These are phyloP conservation scores for Eubucco bourcierii DNA, from an alignment of 2,113 vertebrate species.

Conservation along the genomic window DNA sequence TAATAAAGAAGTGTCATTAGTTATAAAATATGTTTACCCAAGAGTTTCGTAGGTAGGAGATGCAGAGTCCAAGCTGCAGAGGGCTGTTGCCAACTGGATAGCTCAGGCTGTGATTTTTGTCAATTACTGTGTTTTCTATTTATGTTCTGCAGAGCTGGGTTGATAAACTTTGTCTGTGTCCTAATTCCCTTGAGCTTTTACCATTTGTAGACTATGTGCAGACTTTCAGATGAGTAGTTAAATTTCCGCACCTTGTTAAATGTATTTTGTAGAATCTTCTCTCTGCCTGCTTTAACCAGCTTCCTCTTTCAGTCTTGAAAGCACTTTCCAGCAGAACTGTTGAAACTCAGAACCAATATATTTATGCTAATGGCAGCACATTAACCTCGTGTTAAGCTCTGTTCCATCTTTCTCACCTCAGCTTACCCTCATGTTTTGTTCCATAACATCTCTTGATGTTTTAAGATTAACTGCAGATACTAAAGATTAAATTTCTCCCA, in stretches of 20 bases:
- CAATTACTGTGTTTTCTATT: background rate
- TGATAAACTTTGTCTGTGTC: background rate
- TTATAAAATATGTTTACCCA: background rate
- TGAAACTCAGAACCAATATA: background rate
- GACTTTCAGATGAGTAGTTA: background rate
- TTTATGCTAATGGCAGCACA: background rate
- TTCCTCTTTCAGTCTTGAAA: background rate
- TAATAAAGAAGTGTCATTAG: background rate
- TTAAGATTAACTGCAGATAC: background rate
- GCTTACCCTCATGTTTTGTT: background rate
- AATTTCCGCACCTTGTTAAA: background rate
- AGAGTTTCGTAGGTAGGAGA: background rate
- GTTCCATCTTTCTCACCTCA: background rate
- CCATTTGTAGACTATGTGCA: background rate
- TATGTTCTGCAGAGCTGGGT: background rate
- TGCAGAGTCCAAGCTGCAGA: background rate
- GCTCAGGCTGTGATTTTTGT: constrained; percentile 13
- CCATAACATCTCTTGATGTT: background rate
- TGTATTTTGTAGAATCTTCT: background rate
- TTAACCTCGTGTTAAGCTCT: background rate
- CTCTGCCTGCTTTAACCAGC: background rate
- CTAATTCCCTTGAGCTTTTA: background rate
- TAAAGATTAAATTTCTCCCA: background rate
- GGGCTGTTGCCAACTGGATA: background rate
- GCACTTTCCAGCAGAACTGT: background rate